Evolutionary conservation across 2,888 invertebrate genomes (phyloP).

Genomic region (Papilio elwesi): DNA sequence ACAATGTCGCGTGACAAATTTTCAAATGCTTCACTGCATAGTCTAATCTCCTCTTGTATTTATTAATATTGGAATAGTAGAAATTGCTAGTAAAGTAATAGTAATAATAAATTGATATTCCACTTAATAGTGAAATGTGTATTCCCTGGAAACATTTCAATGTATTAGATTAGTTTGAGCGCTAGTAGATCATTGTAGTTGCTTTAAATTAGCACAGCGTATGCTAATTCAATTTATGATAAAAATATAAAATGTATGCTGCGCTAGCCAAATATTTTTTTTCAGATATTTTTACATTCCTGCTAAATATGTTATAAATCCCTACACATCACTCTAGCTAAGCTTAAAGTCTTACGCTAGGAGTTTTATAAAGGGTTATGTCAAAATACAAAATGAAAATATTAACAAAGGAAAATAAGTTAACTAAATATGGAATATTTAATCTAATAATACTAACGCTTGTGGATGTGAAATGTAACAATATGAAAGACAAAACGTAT

Average conservation of each 20-base stretch:
- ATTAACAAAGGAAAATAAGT: slow-evolving; percentile 1
- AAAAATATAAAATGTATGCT: background rate
- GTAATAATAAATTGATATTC: too few relatives aligned
- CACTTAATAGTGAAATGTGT: background rate
- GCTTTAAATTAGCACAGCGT: background rate
- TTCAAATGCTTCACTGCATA: too few relatives aligned
- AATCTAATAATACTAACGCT: slow-evolving; percentile 16
- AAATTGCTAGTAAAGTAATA: too few relatives aligned
- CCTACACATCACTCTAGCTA: background rate
- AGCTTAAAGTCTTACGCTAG: background rate
- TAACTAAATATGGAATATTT: slow-evolving; percentile 5
- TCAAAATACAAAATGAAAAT: slow-evolving; percentile 7
- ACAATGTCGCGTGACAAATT: too few relatives aligned
- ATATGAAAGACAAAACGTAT: background rate
- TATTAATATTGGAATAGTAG: too few relatives aligned
- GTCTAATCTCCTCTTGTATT: too few relatives aligned
- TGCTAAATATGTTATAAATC: slow-evolving; percentile 11
- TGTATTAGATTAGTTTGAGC: background rate
- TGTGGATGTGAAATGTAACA: slow-evolving; percentile 6
- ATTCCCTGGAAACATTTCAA: background rate
- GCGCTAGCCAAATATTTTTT: slow-evolving; percentile 16
- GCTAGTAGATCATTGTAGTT: background rate
- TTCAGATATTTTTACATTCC: slow-evolving; percentile 21
- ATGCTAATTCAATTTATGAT: background rate
- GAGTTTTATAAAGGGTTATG: background rate